Percentiles rank a stretch among this genome's conserved stretches.
Conservation (phyloP, 2,113 vertebrate species). For the Clupea harengus region DNA sequence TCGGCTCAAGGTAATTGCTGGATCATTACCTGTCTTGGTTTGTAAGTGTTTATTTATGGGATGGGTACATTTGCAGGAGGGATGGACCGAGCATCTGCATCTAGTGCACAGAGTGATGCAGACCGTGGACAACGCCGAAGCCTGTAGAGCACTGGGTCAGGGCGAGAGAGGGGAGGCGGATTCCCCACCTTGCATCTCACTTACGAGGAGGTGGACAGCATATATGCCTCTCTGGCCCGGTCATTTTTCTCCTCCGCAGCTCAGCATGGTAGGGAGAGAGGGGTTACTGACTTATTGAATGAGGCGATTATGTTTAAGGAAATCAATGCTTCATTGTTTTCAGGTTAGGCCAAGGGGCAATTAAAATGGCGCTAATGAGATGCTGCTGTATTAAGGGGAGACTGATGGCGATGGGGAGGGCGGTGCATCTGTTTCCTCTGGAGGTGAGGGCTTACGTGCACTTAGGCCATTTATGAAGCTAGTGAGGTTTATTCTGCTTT, state of each 20-base stretch:
- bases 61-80: background rate
- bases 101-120: background rate
- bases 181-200: background rate
- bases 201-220: background rate
- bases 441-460: background rate
- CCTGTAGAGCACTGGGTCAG: background rate
- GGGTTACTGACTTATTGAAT: slow-evolving; percentile 66
- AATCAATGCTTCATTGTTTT: slow-evolving; percentile 73
- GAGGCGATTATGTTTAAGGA: slow-evolving; percentile 70
- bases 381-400: background rate
- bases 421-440: background rate
- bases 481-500: background rate
- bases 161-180: background rate
- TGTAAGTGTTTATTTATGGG: background rate
- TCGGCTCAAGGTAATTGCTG: slow-evolving; percentile 43
- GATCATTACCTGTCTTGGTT: slow-evolving; percentile 34
- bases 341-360: slow-evolving; percentile 66
- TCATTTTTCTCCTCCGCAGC: background rate
- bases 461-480: background rate
- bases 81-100: background rate
- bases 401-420: background rate
- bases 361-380: slow-evolving; percentile 53
- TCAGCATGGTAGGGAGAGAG: slow-evolving; percentile 15
- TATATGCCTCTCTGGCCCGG: background rate
- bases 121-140: background rate